Evolutionary conservation across 2,113 vertebrate species (phyloP).

Genomic region (Mesocricetus auratus): DNA sequence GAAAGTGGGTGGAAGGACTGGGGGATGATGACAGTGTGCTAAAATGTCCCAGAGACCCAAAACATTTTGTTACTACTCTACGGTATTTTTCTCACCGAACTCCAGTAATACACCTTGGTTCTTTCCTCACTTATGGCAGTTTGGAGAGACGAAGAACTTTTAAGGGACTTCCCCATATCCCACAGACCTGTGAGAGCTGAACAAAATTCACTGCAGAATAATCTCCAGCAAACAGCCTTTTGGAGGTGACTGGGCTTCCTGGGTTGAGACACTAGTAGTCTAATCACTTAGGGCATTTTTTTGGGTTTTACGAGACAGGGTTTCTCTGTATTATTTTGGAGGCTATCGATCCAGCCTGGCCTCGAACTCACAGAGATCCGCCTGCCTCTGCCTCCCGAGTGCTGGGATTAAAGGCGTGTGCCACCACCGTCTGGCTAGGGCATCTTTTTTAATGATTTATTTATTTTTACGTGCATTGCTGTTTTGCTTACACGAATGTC

Average conservation of each 20-base stretch:
- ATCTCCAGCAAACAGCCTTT: constrained; percentile 45
- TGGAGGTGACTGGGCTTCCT: constrained; percentile 52
- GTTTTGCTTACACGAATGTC: background rate
- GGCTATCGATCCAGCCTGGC: no score
- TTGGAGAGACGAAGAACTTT: constrained; percentile 2
- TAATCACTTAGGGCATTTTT: constrained; percentile 65
- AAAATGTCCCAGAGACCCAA: constrained; percentile 37
- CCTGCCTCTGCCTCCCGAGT: no score
- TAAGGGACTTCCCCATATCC: background rate
- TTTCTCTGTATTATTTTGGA: no score
- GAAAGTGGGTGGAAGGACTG: background rate
- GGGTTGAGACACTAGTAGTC: constrained; percentile 33
- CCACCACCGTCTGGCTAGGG: no score
- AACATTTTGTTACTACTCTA: constrained; percentile 37
- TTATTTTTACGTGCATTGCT: background rate
- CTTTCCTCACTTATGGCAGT: background rate
- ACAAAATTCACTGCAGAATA: background rate
- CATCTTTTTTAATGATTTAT: background rate
- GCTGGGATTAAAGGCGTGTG: no score
- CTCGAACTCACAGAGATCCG: no score
- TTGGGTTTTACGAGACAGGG: no score
- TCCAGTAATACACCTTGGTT: background rate
- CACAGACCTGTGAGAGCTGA: constrained; percentile 28
- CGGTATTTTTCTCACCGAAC: background rate
- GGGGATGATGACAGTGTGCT: background rate